These are phyloP conservation scores for Diorhabda elongata DNA, from an alignment of 1,140 invertebrate species.

Conservation along the genomic window DNA sequence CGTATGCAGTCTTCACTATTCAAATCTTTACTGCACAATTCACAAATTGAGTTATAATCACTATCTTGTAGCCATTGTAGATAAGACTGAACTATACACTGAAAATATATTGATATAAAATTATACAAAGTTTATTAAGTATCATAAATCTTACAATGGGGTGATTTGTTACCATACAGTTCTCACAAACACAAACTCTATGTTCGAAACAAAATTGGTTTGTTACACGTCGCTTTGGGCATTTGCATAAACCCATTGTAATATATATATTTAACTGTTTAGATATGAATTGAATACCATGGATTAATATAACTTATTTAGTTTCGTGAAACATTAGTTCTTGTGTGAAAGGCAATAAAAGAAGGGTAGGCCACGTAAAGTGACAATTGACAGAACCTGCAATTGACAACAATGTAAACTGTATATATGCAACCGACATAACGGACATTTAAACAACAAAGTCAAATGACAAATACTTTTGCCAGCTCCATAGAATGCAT, in stretches of 20 bases:
- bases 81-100: slow-evolving; percentile 98
- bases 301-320: no score
- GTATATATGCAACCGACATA: no score
- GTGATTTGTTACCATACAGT: slow-evolving; percentile 95
- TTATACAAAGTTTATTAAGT: not conserved
- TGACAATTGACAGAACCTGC: no score
- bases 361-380: no score
- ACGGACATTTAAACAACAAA: no score
- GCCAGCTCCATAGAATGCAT: no score
- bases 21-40: slow-evolving; percentile 76
- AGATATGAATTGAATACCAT: no score
- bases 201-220: slow-evolving; percentile 99
- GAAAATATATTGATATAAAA: slow-evolving; percentile 34
- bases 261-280: not conserved
- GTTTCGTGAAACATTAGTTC: no score
- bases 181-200: slow-evolving; percentile 96
- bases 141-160: slow-evolving; percentile 69
- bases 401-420: no score
- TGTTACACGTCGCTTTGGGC: slow-evolving; percentile 92
- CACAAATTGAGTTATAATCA: slow-evolving; percentile 89
- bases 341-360: no score
- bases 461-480: no score
- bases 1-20: slow-evolving; percentile 81
- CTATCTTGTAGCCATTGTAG: slow-evolving; percentile 96
- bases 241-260: slow-evolving; percentile 94